These are phyloP conservation scores for Actinia equina DNA, from an alignment of 64 coral and sea anemone genomes.

Conservation along the genomic window DNA sequence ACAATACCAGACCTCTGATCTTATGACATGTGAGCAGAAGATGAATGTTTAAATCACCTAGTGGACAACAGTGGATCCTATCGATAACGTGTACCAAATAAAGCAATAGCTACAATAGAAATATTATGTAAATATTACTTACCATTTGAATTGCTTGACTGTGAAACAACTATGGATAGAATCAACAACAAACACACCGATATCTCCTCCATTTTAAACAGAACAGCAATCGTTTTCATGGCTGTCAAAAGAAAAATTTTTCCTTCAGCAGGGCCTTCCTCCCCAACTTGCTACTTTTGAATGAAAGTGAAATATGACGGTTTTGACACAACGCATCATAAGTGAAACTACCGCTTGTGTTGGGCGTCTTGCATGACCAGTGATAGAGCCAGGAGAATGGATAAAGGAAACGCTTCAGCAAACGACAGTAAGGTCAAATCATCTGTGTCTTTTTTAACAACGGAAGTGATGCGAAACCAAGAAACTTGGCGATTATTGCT, in stretches of 20 bases:
- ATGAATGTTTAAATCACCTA: background rate
- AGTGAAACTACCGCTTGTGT: background rate
- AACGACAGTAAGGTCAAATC: background rate
- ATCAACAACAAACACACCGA: background rate
- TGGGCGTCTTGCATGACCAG: background rate
- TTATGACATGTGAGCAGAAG: background rate
- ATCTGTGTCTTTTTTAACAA: background rate
- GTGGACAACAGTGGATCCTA: background rate
- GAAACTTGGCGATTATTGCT: background rate
- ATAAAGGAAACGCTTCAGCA: background rate
- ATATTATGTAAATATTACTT: background rate
- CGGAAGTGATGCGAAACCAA: conserved; percentile 6
- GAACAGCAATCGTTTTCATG: background rate
- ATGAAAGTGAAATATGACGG: conserved; percentile 6
- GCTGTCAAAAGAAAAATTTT: background rate
- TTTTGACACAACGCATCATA: background rate
- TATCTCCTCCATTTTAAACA: background rate
- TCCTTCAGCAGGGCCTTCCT: background rate
- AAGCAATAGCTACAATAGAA: background rate
- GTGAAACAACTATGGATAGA: background rate
- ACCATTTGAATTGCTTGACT: background rate
- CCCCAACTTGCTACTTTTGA: background rate
- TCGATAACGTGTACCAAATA: background rate
- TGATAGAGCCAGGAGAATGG: background rate
- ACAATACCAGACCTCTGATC: background rate